Base-by-base conservation (phyloP, 2,113 vertebrate species). In the Ginglymostoma cirratum region DNA sequence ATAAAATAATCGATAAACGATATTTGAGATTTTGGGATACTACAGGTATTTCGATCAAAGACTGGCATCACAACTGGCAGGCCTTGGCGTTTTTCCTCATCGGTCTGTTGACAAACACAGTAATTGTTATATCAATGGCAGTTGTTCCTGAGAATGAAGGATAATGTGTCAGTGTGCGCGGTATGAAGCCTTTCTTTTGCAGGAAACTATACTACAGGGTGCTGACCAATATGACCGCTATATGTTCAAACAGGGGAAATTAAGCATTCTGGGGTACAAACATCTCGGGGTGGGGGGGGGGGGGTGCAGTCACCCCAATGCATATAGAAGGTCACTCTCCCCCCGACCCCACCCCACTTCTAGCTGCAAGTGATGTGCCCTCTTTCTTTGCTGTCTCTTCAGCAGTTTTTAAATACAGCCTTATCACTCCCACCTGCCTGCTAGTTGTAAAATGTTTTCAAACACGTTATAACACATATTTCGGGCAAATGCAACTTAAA, bases 1-100 rank as follows among this genome's bases (percentile, higher is more conserved):
- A 99, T 98, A 97, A 99, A 99, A 97, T 99, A 99, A 97, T 99
- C 99, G 55, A 99, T 99, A 97, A 99, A 99, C 97, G 99, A 99
- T 96, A 99, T 99, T 96, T 99, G 99, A 96, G 99, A 99, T 97
- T 99, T 99, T 96, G 99, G 99, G 90, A 99, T 98, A 96, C 99
- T 99, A 97, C 99, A 99, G 96, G 98, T 99, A 96, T 98, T 99
- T 96, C 99, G 98, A 96, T 99, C 99, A 93, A 99, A 99, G 96
- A 99, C 98, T 0, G 99, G 99, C 99, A 99, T 99, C 96, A 99
- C 99, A 96, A 99, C 99, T 0, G 99, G 99, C 21, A 99, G 97
- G 65, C 99, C 98, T 93, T 98, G 98, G 94, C 97, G 98, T 97
- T 99, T 99, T 97, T 99, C 99, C 97, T 99, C 99, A 67, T 99